Base-by-base conservation (phyloP, 2,113 vertebrate genomes). In the Machaerirhynchus nigripectus region DNA sequence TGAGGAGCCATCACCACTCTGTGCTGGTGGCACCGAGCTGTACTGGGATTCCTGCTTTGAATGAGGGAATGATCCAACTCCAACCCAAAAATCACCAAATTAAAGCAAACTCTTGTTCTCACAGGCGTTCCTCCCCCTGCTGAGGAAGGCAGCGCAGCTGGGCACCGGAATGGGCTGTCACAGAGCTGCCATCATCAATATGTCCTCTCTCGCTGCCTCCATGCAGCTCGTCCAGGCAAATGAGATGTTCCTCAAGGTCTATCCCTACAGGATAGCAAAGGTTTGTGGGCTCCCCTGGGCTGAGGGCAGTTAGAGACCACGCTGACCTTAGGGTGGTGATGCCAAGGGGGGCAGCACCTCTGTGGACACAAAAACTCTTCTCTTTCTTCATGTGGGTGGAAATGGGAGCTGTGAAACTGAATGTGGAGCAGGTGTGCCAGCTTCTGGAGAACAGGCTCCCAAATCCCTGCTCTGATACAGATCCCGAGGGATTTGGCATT, bases 191-290 rank as follows among this genome's bases (percentile, higher is more conserved):
- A 98, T 98, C 44, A 97, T 98, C 70, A 98, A 98, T 37, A 80
- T 99, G 90, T 96, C 97, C 52, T 98, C 98, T 19, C 67, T 97
- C 2, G 93, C 98, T 83, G 98, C 98, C 57, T 98, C 98, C 69
- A 96, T 98, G 90, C 95, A 98, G 93, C 98, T 98, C 1, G 96
- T 97, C 94, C 97, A 97, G 93, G 98, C 97, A 1, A 97, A 97
- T 1, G 37, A 69, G 37, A 70, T 95, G 84, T 95, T 91, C 80
- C 84, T 95, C 42, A 71, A 94, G 55, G 59, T 89, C 15, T 56
- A 96, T 18, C 69, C 97, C 22, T 97, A 97, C 87, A 95, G 93
- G 55, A 90, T 97, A 92, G 98, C 97, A 61, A 98, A 98, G 96
- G 97, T 97, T 83, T 31, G 93, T 67, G 87, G 47, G 68, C 37